phyloP scores from a whole-genome alignment of 2,113 vertebrate genomes.

The Morphnarchus princeps region DNA sequence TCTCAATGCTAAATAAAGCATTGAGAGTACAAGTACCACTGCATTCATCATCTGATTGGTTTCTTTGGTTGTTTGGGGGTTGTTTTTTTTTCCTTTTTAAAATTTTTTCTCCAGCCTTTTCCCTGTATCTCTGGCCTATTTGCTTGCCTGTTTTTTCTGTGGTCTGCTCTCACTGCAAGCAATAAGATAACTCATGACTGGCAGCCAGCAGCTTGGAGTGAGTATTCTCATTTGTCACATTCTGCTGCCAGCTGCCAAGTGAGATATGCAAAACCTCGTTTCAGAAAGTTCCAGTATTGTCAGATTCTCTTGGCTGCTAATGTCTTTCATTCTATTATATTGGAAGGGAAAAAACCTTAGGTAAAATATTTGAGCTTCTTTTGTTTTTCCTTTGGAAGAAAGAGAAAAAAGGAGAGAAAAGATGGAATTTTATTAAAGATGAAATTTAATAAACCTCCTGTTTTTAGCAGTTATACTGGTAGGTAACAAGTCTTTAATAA shows the following conservation, averaged over 20 bases:
- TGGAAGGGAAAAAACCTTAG: background rate
- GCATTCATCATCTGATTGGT: background rate
- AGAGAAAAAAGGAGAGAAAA: background rate
- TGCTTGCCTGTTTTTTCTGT: background rate
- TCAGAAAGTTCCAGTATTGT: conserved; percentile 38
- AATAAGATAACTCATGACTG: conserved; percentile 58
- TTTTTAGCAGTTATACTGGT: background rate
- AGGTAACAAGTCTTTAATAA: background rate
- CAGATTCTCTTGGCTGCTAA: conserved; percentile 22
- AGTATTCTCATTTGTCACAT: conserved; percentile 57
- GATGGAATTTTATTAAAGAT: background rate
- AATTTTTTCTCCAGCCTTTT: background rate
- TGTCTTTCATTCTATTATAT: conserved; percentile 1
- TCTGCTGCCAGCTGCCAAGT: conserved; percentile 48
- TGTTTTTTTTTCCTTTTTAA: no score
- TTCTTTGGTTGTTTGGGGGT: background rate
- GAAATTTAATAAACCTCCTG: fast-evolving
- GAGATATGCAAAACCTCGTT: conserved; percentile 49
- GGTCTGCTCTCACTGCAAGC: conserved; percentile 8
- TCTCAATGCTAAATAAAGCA: background rate
- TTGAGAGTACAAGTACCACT: background rate
- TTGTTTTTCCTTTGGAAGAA: background rate
- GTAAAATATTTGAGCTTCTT: conserved; percentile 12
- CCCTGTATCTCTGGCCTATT: background rate
- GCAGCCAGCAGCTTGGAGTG: conserved; percentile 47